These are phyloP conservation scores for Takifugu flavidus DNA, from an alignment of 2,113 vertebrate species.

Conservation along the genomic window DNA sequence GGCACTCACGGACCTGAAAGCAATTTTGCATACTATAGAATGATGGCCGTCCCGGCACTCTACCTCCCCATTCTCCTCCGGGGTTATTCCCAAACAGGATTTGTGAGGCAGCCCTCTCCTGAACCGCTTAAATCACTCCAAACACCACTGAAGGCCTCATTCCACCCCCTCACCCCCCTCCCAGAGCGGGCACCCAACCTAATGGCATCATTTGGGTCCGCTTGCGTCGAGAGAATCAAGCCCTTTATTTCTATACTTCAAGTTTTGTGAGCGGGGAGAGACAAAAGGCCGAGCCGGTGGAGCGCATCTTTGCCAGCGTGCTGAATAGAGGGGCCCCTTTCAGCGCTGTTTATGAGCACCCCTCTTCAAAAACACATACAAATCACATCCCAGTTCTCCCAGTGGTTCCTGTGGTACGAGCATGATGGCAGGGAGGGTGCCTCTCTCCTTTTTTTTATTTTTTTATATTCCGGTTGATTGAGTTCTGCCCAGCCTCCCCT, in stretches of 20 bases:
- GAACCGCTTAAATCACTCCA: conserved; percentile 73
- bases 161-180: background rate
- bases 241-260: conserved; percentile 51
- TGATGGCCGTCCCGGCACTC: conserved; percentile 62
- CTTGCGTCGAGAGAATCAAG: conserved; percentile 56
- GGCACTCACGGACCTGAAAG: conserved; percentile 64
- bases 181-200: conserved; percentile 64
- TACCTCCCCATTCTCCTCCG: conserved; percentile 57
- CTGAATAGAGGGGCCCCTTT: conserved; percentile 74
- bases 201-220: conserved; percentile 68
- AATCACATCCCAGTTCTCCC: conserved; percentile 69
- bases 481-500: conserved; percentile 30
- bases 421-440: conserved; percentile 33
- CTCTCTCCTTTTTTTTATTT: conserved; percentile 22
- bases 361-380: conserved; percentile 76
- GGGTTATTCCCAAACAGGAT: conserved; percentile 62
- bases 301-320: conserved; percentile 64
- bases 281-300: conserved; percentile 69
- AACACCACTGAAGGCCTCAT: conserved; percentile 64
- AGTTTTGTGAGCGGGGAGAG: conserved; percentile 58
- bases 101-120: conserved; percentile 58
- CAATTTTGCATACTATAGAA: conserved; percentile 67
- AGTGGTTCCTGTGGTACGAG: conserved; percentile 49
- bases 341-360: conserved; percentile 75
- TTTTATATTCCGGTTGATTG: conserved; percentile 34